Evolutionary conservation across 2,113 vertebrate species (phyloP).

Genomic region (Leiothrix lutea): DNA sequence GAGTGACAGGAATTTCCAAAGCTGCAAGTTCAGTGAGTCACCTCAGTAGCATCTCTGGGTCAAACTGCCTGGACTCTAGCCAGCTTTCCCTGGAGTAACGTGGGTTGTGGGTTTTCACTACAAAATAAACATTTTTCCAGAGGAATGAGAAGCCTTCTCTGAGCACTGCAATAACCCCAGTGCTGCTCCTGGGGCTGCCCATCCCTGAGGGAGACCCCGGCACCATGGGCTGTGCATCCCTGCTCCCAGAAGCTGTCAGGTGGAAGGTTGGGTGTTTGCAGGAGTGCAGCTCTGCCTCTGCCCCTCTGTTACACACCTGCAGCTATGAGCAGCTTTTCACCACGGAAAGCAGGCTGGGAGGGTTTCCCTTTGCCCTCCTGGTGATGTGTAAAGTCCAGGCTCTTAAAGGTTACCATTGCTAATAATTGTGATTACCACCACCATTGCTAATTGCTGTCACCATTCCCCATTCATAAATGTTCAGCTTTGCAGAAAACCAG

Average conservation of each 20-base stretch:
- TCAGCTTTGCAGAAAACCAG: slow-evolving; percentile 28
- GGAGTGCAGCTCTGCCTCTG: background rate
- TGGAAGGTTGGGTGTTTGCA: background rate
- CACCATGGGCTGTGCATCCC: background rate
- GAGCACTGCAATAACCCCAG: background rate
- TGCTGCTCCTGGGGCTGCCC: background rate
- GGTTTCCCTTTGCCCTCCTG: background rate
- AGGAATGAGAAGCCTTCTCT: background rate
- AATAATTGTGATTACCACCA: background rate
- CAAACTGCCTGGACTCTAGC: background rate
- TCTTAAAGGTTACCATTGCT: background rate
- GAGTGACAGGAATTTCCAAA: background rate
- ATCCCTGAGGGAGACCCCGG: background rate
- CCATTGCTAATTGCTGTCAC: background rate
- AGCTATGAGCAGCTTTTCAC: background rate
- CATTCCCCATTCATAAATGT: slow-evolving; percentile 10
- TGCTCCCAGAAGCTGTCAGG: background rate
- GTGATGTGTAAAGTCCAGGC: background rate
- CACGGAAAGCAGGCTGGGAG: background rate
- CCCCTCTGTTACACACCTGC: background rate
- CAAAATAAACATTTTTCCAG: background rate
- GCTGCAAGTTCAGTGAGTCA: background rate
- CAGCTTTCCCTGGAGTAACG: background rate
- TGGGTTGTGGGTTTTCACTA: background rate
- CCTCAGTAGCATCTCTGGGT: background rate